A percentile compares a stretch with the other conserved stretches of the same genome.
These are phyloP conservation scores for Porites evermanni DNA, from an alignment of 92 coral and sea anemone genomes.

Conservation along the genomic window DNA sequence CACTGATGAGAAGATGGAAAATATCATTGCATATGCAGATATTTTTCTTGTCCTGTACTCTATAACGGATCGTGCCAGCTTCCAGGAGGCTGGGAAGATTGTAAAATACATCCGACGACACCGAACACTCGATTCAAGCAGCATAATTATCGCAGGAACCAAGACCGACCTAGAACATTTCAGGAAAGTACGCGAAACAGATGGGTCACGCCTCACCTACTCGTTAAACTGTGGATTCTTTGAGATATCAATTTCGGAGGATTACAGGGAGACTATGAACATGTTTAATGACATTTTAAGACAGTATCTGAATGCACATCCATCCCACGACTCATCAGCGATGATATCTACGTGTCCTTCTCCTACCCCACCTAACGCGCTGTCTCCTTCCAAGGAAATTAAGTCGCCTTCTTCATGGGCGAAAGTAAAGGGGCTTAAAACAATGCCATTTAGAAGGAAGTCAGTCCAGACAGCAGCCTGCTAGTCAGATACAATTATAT, in stretches of 20 bases:
- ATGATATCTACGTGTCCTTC: slow-evolving; percentile 32
- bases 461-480: slow-evolving; percentile 60
- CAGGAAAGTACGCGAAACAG: slow-evolving; percentile 76
- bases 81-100: slow-evolving; percentile 84
- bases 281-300: slow-evolving; percentile 82
- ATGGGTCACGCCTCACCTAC: slow-evolving; percentile 79
- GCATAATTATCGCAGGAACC: slow-evolving; percentile 85
- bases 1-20: slow-evolving; percentile 84
- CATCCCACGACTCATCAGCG: slow-evolving; percentile 29
- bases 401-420: slow-evolving; percentile 76
- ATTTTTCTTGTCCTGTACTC: slow-evolving; percentile 91
- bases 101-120: slow-evolving; percentile 78
- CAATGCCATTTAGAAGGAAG: slow-evolving; percentile 74
- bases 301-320: slow-evolving; percentile 69
- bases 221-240: slow-evolving; percentile 86
- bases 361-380: slow-evolving; percentile 35
- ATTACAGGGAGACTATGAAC: slow-evolving; percentile 70
- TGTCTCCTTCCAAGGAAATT: slow-evolving; percentile 33
- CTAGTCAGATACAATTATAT: not conserved
- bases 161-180: slow-evolving; percentile 87
- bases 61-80: slow-evolving; percentile 82
- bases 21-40: slow-evolving; percentile 77
- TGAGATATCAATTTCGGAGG: slow-evolving; percentile 91
- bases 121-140: slow-evolving; percentile 76
- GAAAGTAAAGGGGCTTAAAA: slow-evolving; percentile 71